Base-by-base conservation (phyloP, 2,888 invertebrate species). In the Apotomis turbidana region DNA sequence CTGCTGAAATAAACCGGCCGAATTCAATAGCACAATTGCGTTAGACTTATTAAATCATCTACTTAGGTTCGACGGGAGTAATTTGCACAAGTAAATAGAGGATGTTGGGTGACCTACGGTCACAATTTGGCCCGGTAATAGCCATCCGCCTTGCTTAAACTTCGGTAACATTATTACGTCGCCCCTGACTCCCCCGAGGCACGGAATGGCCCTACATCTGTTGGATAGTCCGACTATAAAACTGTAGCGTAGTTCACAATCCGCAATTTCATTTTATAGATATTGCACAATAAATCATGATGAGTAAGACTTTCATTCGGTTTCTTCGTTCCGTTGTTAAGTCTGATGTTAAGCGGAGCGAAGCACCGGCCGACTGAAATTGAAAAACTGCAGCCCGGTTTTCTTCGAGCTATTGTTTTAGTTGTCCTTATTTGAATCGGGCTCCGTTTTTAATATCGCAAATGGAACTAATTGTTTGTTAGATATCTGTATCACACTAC, bases 111-210 rank as follows among this genome's bases (percentile, higher is more conserved):
- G 87, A 90, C 88, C 85, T 87, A 88, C 86, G 89, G 87, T 89
- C 86, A 88, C 88, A 90, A 89, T 89, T 89, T 90, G 87, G 85
- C 81, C 82, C 81, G 80, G 82, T 84, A 83, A 87, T 87, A 87
- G 88, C 88, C 86, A 85, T 81, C 87, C 86, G 88, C 86, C 87
- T 87, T 87, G 86, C 85, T 86, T 88, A 86, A 90, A 90, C 90
- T 91, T 87, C 81, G 84, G 85, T 91, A 91, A 92, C 90, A 84
- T 85, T 86, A 90, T 91, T 92, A 91, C 83, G 82, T 83, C 82
- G 84, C 88, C 90, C 89, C 86, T 81, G 78, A 81, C 82, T 90
- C 89, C 91, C 91, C 80, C 78, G 89, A 86, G 91, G 90, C 88
- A 76, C 79, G 76, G 82, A 85, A 86, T 85, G 87, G 85, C 87